Evolutionary conservation across 1,140 invertebrate species (phyloP).

Genomic region (Papilio helenus): DNA sequence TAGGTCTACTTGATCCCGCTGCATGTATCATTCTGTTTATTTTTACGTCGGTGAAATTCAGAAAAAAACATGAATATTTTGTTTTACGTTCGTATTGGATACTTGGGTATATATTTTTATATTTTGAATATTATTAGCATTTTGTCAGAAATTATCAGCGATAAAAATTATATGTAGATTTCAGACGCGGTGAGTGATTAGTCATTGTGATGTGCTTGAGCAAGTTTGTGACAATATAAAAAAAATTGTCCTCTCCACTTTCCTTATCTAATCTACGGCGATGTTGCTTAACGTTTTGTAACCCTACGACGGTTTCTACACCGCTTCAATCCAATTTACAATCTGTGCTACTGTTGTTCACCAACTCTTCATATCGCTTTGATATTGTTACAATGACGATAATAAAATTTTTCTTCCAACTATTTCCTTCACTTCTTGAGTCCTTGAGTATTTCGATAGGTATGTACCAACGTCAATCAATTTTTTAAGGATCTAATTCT

Average conservation of each 20-base stretch:
- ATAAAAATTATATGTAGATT: conserved; percentile 11
- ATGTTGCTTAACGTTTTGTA: conserved; percentile 39
- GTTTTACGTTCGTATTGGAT: not conserved
- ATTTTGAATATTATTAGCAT: not conserved
- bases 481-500: not conserved
- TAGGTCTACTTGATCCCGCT: not conserved
- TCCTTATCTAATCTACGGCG: conserved; percentile 38
- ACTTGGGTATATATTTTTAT: not conserved
- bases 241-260: conserved; percentile 36
- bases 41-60: not conserved
- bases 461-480: not conserved
- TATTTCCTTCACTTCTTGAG: not conserved
- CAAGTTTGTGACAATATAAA: conserved; percentile 33
- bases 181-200: conserved; percentile 20
- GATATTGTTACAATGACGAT: not conserved
- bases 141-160: conserved; percentile 9
- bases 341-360: conserved; percentile 25
- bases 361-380: not conserved
- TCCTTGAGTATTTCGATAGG: not conserved
- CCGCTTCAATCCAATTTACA: conserved; percentile 32
- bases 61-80: not conserved
- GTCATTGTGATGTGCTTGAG: conserved; percentile 28
- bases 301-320: conserved; percentile 24
- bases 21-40: not conserved
- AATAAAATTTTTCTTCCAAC: not conserved